These are phyloP conservation scores for Yponomeuta cagnagella DNA, from an alignment of 2,888 invertebrate species.

Conservation along the genomic window DNA sequence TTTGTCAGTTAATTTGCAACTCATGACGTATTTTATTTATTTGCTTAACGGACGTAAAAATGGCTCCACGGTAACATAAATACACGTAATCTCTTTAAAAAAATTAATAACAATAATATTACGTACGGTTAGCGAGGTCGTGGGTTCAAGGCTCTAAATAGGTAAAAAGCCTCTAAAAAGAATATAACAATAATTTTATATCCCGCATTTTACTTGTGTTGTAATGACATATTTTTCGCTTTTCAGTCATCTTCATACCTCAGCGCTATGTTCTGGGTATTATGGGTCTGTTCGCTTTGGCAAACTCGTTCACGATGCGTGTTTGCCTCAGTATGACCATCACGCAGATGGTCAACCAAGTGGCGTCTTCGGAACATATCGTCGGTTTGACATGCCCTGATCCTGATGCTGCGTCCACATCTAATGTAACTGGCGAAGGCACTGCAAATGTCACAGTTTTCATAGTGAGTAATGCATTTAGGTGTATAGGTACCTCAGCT, in stretches of 20 bases:
- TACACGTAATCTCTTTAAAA: too few relatives aligned
- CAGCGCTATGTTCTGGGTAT: constrained; percentile 81
- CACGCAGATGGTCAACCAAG: constrained; percentile 77
- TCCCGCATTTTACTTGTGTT: too few relatives aligned
- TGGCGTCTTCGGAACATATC: constrained; percentile 44
- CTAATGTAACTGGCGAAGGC: constrained; percentile 4
- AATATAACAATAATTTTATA: too few relatives aligned
- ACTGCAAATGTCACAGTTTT: constrained; percentile 4
- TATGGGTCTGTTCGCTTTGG: constrained; percentile 81
- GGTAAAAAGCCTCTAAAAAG: too few relatives aligned
- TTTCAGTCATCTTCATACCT: constrained; percentile 76
- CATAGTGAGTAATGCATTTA: background rate
- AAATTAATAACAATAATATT: too few relatives aligned
- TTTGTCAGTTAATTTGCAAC: too few relatives aligned
- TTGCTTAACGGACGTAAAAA: too few relatives aligned
- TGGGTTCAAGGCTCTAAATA: too few relatives aligned
- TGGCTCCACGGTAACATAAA: too few relatives aligned
- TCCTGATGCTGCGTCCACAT: constrained; percentile 21
- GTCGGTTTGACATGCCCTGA: constrained; percentile 72
- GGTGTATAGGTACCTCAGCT: too few relatives aligned
- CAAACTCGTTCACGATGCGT: constrained; percentile 84
- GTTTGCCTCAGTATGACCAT: constrained; percentile 83
- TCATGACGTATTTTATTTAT: too few relatives aligned
- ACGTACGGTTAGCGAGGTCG: too few relatives aligned
- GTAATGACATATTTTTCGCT: background rate